Conservation (phyloP, 2,888 invertebrate species). For the Protonemura montana region DNA sequence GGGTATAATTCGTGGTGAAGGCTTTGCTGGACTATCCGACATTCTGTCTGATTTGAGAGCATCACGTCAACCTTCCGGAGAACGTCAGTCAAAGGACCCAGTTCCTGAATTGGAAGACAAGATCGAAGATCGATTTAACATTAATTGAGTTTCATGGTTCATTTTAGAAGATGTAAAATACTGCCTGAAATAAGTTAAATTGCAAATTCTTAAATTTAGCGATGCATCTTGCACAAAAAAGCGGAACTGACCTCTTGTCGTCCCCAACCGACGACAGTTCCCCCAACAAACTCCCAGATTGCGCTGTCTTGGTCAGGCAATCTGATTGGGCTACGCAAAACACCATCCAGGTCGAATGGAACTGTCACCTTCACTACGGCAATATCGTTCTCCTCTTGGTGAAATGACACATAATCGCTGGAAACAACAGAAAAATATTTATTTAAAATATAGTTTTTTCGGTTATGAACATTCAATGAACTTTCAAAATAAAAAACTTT, state of each 20-base stretch:
- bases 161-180: no score
- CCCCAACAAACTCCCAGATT: neutral
- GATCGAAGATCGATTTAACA: no score
- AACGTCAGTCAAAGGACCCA: neutral
- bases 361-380: constrained; percentile 39
- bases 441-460: no score
- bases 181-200: no score
- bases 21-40: neutral
- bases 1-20: neutral
- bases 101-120: no score
- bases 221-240: no score
- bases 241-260: neutral
- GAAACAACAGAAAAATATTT: no score
- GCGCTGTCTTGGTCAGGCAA: constrained; percentile 37
- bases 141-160: no score
- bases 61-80: neutral
- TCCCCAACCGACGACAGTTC: constrained; percentile 42
- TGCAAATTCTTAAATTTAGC: no score
- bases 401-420: neutral
- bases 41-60: neutral
- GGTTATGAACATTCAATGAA: no score
- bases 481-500: no score
- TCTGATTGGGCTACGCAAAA: constrained; percentile 21
- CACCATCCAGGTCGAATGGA: constrained; percentile 38
- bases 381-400: constrained; percentile 37